phyloP scores from a whole-genome alignment of 2,888 invertebrate genomes.

The Diplazon laetatorius region DNA sequence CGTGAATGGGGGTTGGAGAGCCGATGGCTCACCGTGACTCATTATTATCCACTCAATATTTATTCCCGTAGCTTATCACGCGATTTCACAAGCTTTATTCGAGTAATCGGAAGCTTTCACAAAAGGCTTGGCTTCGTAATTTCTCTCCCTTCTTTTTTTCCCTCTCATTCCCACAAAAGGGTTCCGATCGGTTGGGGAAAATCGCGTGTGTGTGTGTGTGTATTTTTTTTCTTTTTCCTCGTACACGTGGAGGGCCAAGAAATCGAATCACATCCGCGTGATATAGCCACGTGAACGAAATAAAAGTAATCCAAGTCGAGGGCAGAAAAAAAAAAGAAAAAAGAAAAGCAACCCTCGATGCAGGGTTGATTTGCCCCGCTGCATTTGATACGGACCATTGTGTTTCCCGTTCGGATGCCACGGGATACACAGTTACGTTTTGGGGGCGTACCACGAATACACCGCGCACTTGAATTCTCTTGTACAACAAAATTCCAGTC shows the following conservation, averaged over 20 bases:
- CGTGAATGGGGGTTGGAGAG: conserved; percentile 67
- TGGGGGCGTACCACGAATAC: conserved; percentile 44
- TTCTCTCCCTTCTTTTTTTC: neutral
- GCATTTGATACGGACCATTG: conserved; percentile 71
- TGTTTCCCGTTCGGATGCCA: conserved; percentile 61
- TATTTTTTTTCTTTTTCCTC: conserved; percentile 9
- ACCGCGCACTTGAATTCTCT: conserved; percentile 37
- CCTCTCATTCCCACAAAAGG: conserved; percentile 20
- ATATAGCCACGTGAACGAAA: too few relatives aligned
- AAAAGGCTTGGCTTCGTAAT: neutral
- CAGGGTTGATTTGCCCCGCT: conserved; percentile 62
- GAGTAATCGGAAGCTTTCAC: conserved; percentile 46
- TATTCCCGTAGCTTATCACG: conserved; percentile 59
- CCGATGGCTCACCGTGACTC: conserved; percentile 53
- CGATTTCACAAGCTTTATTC: too few relatives aligned
- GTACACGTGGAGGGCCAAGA: conserved; percentile 14
- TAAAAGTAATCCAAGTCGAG: too few relatives aligned
- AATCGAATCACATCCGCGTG: conserved; percentile 55
- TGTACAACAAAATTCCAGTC: conserved; percentile 54
- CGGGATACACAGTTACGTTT: conserved; percentile 61
- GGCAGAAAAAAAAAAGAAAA: conserved; percentile 29
- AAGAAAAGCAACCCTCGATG: conserved; percentile 33
- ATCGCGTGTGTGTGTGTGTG: too few relatives aligned
- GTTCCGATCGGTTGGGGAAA: conserved; percentile 48
- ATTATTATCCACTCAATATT: conserved; percentile 56